Evolutionary conservation across 2,888 invertebrate species (phyloP).

Genomic region (Parnassius orleans): DNA sequence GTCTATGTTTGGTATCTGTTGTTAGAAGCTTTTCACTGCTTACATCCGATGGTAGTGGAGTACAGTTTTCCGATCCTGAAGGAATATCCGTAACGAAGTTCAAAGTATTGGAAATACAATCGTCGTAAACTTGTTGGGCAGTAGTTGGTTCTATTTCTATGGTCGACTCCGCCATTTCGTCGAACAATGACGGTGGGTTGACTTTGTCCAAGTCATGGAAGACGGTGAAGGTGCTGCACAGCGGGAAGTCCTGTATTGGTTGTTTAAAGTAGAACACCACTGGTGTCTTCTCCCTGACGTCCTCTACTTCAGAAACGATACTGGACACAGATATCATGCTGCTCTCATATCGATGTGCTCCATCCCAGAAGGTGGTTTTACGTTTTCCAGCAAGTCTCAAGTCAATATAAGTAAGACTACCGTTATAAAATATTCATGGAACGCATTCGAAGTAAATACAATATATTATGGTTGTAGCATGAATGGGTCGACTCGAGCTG

Average conservation of each 20-base stretch:
- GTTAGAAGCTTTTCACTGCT: conserved; percentile 86
- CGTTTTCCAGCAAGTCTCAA: conserved; percentile 89
- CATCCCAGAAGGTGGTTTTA: conserved; percentile 92
- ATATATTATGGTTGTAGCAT: no score
- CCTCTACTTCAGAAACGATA: conserved; percentile 89
- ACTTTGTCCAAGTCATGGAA: conserved; percentile 84
- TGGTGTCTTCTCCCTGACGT: conserved; percentile 69
- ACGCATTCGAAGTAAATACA: no score
- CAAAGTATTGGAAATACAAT: conserved; percentile 79
- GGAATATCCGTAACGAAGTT: conserved; percentile 80
- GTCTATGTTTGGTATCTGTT: conserved; percentile 93
- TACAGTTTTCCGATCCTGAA: conserved; percentile 78
- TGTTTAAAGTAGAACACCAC: conserved; percentile 82
- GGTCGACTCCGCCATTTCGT: conserved; percentile 85
- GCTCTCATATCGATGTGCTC: conserved; percentile 88
- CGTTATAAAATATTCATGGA: no score
- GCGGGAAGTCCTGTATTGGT: conserved; percentile 75
- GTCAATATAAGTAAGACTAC: no score
- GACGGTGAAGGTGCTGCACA: conserved; percentile 61
- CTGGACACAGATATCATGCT: conserved; percentile 93
- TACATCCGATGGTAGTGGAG: conserved; percentile 85
- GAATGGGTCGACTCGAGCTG: no score
- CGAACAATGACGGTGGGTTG: conserved; percentile 86
- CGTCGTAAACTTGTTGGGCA: conserved; percentile 82
- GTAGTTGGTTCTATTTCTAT: conserved; percentile 70